phyloP scores from a whole-genome alignment of 2,113 vertebrate species.

The Ifrita kowaldi region DNA sequence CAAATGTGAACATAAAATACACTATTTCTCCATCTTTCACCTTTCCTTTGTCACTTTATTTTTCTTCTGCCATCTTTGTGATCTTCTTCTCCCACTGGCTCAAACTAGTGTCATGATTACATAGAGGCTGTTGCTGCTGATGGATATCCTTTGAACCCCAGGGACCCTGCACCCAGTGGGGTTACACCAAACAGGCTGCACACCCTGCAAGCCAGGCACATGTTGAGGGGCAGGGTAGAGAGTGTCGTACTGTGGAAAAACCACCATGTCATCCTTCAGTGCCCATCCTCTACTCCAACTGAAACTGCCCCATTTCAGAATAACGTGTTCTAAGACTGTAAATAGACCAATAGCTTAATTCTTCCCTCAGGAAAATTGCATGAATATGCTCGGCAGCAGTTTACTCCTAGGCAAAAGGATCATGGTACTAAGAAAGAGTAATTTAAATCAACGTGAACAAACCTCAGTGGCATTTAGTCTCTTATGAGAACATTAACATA shows the following conservation, averaged over 20 bases:
- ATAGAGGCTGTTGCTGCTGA: not conserved
- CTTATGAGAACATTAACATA: not conserved
- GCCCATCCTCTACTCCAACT: not conserved
- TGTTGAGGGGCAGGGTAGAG: accelerated
- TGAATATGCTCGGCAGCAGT: not conserved
- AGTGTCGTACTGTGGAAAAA: not conserved
- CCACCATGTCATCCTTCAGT: not conserved
- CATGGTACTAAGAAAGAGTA: not conserved
- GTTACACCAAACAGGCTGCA: accelerated
- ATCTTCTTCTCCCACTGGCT: not conserved
- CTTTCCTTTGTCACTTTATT: not conserved
- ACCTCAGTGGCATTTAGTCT: not conserved
- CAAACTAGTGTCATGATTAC: not conserved
- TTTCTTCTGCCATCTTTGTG: not conserved
- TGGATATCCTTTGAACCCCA: not conserved
- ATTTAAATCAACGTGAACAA: not conserved
- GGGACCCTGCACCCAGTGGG: accelerated
- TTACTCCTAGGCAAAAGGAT: not conserved
- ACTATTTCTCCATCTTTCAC: not conserved
- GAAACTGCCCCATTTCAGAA: not conserved
- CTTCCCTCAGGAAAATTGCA: not conserved
- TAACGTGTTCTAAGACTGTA: not conserved
- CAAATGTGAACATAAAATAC: not conserved
- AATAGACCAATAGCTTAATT: not conserved
- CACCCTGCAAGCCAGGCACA: not conserved